phyloP scores from a whole-genome alignment of 2,797 vertebrate genomes.

The Harpia harpyja region DNA sequence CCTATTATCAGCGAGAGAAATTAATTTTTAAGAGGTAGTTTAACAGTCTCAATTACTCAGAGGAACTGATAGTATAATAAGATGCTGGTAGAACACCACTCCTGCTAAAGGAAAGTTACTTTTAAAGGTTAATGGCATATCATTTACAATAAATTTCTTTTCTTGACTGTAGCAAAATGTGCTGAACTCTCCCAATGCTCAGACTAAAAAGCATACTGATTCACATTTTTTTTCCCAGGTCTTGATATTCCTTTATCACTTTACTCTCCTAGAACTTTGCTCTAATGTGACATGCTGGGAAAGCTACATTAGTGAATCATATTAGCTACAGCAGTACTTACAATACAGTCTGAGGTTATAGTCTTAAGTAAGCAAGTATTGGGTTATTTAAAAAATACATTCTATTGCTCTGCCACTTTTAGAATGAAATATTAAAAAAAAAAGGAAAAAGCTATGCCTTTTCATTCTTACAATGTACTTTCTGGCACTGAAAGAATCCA shows the following conservation, averaged over 20 bases:
- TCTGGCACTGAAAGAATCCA: background rate
- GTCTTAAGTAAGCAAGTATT: background rate
- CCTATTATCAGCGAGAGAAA: background rate
- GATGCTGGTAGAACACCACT: background rate
- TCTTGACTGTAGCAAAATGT: background rate
- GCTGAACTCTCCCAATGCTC: background rate
- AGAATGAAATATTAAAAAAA: background rate
- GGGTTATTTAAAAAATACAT: background rate
- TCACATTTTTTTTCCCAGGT: background rate
- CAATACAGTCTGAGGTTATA: background rate
- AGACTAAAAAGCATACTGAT: background rate
- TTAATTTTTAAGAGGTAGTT: constrained; percentile 9
- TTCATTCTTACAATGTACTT: background rate
- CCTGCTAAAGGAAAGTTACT: background rate
- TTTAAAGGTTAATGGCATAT: constrained; percentile 24
- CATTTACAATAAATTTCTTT: background rate
- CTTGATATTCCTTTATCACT: background rate
- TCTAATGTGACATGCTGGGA: background rate
- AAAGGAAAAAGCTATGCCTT: background rate
- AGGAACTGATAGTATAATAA: background rate
- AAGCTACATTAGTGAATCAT: background rate
- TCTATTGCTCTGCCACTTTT: background rate
- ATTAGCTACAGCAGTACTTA: background rate
- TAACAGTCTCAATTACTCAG: background rate
- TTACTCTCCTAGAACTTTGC: background rate